Evolutionary conservation across 2,888 invertebrate species (phyloP).

Genomic region (Euproctis similis): DNA sequence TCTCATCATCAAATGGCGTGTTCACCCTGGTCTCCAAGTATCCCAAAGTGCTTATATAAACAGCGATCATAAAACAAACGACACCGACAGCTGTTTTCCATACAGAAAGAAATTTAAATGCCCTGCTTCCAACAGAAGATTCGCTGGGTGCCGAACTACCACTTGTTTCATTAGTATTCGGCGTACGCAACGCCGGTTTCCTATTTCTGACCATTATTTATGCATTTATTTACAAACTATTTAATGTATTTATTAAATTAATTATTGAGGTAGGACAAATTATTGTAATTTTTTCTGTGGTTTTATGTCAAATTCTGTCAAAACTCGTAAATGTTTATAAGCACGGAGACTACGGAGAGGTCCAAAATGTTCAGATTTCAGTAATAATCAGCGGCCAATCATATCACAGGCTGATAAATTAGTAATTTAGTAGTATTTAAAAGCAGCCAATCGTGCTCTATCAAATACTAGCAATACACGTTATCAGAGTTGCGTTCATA

Average conservation of each 20-base stretch:
- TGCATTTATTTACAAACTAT: conserved; percentile 10
- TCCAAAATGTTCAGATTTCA: no score
- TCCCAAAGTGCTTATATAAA: conserved; percentile 85
- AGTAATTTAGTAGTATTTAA: no score
- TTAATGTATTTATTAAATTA: conserved; percentile 17
- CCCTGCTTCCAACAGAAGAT: conserved; percentile 22
- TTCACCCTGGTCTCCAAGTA: conserved; percentile 92
- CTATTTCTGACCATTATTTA: conserved; percentile 51
- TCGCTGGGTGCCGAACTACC: conserved; percentile 48
- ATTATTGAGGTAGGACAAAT: no score
- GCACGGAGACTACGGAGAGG: no score
- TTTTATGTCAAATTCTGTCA: no score
- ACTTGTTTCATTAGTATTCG: conserved; percentile 42
- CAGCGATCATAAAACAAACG: conserved; percentile 80
- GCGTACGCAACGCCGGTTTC: conserved; percentile 39
- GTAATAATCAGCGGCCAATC: no score
- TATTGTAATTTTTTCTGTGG: no score
- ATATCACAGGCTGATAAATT: no score
- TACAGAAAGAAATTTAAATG: conserved; percentile 39
- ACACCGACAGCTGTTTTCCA: conserved; percentile 80
- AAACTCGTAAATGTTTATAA: no score
- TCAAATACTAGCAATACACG: no score
- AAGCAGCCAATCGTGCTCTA: no score
- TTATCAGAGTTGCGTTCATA: no score
- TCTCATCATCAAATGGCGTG: conserved; percentile 86